A percentile compares a stretch with the other conserved stretches of the same genome.
These are phyloP conservation scores for Netelia virgata DNA, from an alignment of 2,888 invertebrate species.

Conservation along the genomic window DNA sequence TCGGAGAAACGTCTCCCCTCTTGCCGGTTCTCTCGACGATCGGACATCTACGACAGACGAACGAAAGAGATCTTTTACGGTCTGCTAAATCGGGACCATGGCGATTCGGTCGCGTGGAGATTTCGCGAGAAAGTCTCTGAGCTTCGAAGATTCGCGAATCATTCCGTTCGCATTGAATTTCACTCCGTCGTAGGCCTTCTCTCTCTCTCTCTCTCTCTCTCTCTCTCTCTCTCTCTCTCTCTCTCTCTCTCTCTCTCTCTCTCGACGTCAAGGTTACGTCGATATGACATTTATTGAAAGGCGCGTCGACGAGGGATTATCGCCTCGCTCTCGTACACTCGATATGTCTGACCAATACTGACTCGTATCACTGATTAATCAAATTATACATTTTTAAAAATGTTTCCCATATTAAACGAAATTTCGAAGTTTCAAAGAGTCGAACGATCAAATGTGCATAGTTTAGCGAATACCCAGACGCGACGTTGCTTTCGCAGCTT, in stretches of 20 bases:
- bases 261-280: neutral
- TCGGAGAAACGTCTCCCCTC: conserved; percentile 26
- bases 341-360: conserved; percentile 24
- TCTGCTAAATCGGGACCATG: conserved; percentile 53
- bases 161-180: neutral
- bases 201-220: no score
- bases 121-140: neutral
- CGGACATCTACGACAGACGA: conserved; percentile 30
- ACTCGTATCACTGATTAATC: conserved; percentile 21
- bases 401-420: neutral
- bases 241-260: neutral
- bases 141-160: neutral
- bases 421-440: neutral
- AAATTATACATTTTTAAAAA: neutral
- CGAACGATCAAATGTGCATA: neutral
- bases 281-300: neutral
- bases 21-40: conserved; percentile 9
- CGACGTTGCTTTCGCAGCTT: conserved; percentile 71
- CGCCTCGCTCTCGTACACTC: neutral
- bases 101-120: conserved; percentile 13
- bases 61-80: conserved; percentile 43
- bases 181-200: neutral
- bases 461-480: conserved; percentile 27
- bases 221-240: no score
- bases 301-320: neutral